Evolutionary conservation across 2,797 vertebrate genomes (phyloP), one percentile per base, ranked within the genome.

Genomic region (Sebastes oblongus): DNA sequence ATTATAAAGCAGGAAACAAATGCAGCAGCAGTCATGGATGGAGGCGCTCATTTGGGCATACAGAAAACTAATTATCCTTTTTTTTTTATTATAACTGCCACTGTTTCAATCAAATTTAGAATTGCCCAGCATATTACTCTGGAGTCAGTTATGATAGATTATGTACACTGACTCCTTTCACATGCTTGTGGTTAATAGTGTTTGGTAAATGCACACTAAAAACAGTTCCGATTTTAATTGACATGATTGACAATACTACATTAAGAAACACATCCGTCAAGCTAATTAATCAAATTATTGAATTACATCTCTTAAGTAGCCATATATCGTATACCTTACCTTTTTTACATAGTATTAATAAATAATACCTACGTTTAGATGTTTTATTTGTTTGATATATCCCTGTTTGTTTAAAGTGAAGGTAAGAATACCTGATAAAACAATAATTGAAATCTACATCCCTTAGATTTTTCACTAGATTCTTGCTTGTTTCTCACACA

Each of bases 1-100:
- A 62, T 90, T 72, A 74, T 68, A 81, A 50, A 64, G 36, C 69
- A 64, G 42, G 59, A 72, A 80, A 42, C 66, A 58, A 84, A 46
- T 29, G 50, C 78, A 64, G 58, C 66, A 60, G 6, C 7, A 22
- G 42, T 55, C 9, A 1, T 69, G 18, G 42, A 52, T 62, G 12
- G 39, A 78, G 42, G 20, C 80, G 3, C 39, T 65, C n/a, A 20
- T 69, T 27, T 61, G 22, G n/a, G 62, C 42, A 72, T 42, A 30
- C 0, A 66, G 52, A 42, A 42, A 56, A 55, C 66, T 76, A 76
- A 85, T 90, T 88, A 66, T 69, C 62, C 62, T 50, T 50, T 76
- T 25, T 78, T 29, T 78, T 75, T 52, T 66, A 46, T 66, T 24
- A 24, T 24, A 34, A 50, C 5, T 34, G 24, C 16, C 34, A 58